Evolutionary conservation across 1,140 invertebrate species (phyloP).

Genomic region (Drosophila seguyi): DNA sequence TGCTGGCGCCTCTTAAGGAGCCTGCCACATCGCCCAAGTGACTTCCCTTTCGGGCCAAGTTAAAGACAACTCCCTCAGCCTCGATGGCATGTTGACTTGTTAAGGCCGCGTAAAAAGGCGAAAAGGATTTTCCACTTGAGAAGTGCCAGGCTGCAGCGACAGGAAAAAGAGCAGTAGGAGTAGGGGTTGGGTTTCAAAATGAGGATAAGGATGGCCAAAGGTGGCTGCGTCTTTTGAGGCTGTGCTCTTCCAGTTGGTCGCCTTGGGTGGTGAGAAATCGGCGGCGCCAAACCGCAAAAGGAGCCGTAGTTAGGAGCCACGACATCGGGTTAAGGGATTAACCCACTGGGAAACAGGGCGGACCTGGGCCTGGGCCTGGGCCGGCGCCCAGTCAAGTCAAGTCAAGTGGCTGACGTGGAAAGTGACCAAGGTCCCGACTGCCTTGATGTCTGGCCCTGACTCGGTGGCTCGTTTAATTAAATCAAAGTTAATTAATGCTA

Average conservation of each 20-base stretch:
- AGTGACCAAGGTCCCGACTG: conserved; percentile 60
- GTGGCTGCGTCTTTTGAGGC: conserved; percentile 35
- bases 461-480: conserved; percentile 73
- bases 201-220: neutral
- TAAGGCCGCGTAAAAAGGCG: conserved; percentile 80
- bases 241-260: conserved; percentile 69
- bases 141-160: conserved; percentile 64
- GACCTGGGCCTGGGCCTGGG: neutral
- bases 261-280: conserved; percentile 59
- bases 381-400: conserved; percentile 38
- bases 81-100: conserved; percentile 68
- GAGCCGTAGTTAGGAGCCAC: conserved; percentile 48
- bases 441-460: conserved; percentile 34
- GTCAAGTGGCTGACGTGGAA: conserved; percentile 51
- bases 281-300: conserved; percentile 77
- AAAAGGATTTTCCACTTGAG: conserved; percentile 82
- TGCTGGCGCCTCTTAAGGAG: conserved; percentile 7
- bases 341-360: conserved; percentile 28
- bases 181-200: neutral
- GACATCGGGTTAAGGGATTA: conserved; percentile 77
- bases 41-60: conserved; percentile 27
- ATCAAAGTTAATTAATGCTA: conserved; percentile 84
- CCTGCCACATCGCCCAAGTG: neutral
- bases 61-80: conserved; percentile 29
- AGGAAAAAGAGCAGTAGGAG: conserved; percentile 28